phyloP scores from a whole-genome alignment of 2,113 vertebrate genomes.

The Aegithalos caudatus region DNA sequence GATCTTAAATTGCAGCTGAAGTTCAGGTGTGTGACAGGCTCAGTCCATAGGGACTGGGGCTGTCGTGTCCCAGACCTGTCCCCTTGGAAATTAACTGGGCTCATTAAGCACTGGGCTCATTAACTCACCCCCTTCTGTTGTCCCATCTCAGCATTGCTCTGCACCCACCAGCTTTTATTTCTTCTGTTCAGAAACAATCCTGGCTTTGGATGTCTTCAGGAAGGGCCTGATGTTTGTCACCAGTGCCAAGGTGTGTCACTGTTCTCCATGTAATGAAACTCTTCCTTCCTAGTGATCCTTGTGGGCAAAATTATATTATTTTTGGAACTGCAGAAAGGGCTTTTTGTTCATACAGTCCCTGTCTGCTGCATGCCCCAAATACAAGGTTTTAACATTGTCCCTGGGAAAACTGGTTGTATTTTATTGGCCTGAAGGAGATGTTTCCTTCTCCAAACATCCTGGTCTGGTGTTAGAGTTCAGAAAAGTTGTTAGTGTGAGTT shows the following conservation, averaged over 20 bases:
- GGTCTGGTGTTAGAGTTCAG: background rate
- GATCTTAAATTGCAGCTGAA: background rate
- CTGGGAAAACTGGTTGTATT: background rate
- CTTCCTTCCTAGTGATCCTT: background rate
- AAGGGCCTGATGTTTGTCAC: constrained; percentile 87
- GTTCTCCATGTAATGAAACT: background rate
- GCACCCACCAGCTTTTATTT: background rate
- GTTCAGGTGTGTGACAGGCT: background rate
- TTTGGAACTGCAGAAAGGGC: background rate
- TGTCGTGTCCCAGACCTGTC: background rate
- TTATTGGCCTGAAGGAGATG: background rate
- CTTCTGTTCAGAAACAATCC: constrained; percentile 80
- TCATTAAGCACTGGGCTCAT: background rate
- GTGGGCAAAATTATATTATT: background rate
- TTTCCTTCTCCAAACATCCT: background rate
- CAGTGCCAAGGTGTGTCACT: constrained; percentile 85
- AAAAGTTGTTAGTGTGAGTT: background rate
- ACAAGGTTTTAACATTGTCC: rapidly evolving
- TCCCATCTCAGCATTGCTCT: background rate
- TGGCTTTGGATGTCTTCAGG: constrained; percentile 91
- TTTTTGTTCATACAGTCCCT: background rate
- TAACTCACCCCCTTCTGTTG: background rate
- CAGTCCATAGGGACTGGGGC: background rate
- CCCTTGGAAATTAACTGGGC: background rate
- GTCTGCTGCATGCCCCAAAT: background rate